Conservation (phyloP, 2,888 invertebrate genomes). For the Aphidoletes aphidimyza region DNA sequence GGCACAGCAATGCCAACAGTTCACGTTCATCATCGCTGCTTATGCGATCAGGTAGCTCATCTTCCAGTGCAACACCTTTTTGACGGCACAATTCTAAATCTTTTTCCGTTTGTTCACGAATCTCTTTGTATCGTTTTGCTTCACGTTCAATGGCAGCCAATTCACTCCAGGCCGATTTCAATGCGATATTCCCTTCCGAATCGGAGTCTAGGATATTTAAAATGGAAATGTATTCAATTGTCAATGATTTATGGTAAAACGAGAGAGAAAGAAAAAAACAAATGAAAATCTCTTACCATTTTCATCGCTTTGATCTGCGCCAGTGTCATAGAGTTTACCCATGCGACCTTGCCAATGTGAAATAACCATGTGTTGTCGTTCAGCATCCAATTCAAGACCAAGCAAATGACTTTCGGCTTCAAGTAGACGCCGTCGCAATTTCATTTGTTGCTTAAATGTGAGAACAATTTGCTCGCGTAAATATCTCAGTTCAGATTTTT, state of each 20-base stretch:
- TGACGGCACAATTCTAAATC: slow-evolving; percentile 84
- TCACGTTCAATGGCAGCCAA: slow-evolving; percentile 86
- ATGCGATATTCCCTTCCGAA: slow-evolving; percentile 66
- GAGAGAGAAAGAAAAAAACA: neutral
- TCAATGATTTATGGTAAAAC: neutral
- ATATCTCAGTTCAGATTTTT: slow-evolving; percentile 70
- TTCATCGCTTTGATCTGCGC: slow-evolving; percentile 53
- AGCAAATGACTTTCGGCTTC: slow-evolving; percentile 90
- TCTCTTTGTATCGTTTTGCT: slow-evolving; percentile 81
- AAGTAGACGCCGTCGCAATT: slow-evolving; percentile 84
- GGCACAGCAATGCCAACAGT: slow-evolving; percentile 84
- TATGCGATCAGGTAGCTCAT: slow-evolving; percentile 86
- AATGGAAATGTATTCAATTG: too few species aligned
- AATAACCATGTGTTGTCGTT: slow-evolving; percentile 87
- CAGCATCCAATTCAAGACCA: slow-evolving; percentile 87
- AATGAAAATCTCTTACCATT: slow-evolving; percentile 47
- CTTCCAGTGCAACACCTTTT: slow-evolving; percentile 83
- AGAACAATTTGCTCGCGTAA: slow-evolving; percentile 87
- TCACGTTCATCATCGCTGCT: slow-evolving; percentile 92
- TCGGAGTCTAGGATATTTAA: slow-evolving; percentile 62
- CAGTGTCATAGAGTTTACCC: slow-evolving; percentile 70
- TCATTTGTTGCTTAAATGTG: slow-evolving; percentile 93
- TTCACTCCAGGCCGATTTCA: slow-evolving; percentile 86
- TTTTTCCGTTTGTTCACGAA: slow-evolving; percentile 80
- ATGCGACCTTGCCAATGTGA: slow-evolving; percentile 87